phyloP scores from a whole-genome alignment of 2,797 vertebrate species.

The Urophycis tenuis region DNA sequence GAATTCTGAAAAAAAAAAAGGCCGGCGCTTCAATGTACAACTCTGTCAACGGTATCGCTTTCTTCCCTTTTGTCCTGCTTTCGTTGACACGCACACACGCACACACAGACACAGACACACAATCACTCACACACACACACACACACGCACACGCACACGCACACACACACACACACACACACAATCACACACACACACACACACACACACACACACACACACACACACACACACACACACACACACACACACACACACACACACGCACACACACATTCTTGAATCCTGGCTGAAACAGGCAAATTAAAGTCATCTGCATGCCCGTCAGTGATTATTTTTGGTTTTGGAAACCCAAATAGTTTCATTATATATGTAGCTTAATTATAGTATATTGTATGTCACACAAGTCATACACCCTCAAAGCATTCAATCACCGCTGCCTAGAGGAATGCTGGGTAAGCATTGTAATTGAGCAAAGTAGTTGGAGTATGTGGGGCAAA shows the following conservation, averaged over 20 bases:
- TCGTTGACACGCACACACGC: neutral
- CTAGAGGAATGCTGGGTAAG: neutral
- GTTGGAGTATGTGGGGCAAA: neutral
- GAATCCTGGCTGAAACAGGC: neutral
- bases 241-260: too few species aligned
- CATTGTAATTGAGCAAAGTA: neutral
- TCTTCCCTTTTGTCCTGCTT: conserved; percentile 1
- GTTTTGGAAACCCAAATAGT: neutral
- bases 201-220: too few species aligned
- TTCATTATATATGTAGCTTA: neutral
- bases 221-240: too few species aligned
- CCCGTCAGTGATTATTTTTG: neutral
- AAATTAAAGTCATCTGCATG: neutral
- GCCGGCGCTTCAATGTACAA: conserved; percentile 8
- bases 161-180: neutral
- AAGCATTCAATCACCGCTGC: neutral
- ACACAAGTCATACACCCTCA: neutral
- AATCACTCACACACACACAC: neutral
- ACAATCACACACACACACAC: neutral
- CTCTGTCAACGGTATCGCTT: neutral
- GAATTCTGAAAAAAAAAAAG: too few species aligned
- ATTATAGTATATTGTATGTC: neutral
- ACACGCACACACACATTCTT: neutral
- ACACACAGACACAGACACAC: neutral
- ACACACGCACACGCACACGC: neutral